phyloP scores from a whole-genome alignment of 2,113 vertebrate genomes.

The Leptobrachium leishanense region DNA sequence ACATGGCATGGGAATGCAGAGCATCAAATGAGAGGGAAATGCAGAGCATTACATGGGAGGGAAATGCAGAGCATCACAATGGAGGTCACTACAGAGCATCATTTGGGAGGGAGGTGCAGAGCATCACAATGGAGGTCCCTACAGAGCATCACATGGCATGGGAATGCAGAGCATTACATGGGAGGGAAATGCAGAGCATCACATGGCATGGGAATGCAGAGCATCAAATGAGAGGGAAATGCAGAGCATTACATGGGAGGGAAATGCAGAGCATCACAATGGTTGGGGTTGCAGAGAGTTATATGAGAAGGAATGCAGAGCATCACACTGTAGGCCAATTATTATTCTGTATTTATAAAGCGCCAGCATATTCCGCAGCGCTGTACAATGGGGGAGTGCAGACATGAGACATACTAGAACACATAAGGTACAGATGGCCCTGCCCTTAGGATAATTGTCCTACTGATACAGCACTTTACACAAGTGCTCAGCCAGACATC shows the following conservation, averaged over 20 bases:
- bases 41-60: neutral
- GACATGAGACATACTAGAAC: too few species aligned
- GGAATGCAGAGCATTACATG: neutral
- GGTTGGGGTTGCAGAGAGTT: too few species aligned
- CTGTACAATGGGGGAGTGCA: too few species aligned
- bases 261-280: neutral
- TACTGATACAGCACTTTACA: too few species aligned
- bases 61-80: conserved; percentile 3
- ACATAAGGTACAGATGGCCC: too few species aligned
- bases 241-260: conserved; percentile 8
- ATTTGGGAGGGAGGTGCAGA: neutral
- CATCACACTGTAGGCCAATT: too few species aligned
- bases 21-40: neutral
- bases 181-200: too few species aligned
- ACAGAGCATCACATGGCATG: neutral
- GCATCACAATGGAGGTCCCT: neutral
- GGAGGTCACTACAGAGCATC: neutral
- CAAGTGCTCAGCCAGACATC: too few species aligned
- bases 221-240: neutral
- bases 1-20: neutral
- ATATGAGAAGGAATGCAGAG: neutral
- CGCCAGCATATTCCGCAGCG: too few species aligned
- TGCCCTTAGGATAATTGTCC: too few species aligned
- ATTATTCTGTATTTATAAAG: too few species aligned
- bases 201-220: too few species aligned